phyloP scores from a whole-genome alignment of 2,888 invertebrate genomes.

The Siphlonurus alternatus region DNA sequence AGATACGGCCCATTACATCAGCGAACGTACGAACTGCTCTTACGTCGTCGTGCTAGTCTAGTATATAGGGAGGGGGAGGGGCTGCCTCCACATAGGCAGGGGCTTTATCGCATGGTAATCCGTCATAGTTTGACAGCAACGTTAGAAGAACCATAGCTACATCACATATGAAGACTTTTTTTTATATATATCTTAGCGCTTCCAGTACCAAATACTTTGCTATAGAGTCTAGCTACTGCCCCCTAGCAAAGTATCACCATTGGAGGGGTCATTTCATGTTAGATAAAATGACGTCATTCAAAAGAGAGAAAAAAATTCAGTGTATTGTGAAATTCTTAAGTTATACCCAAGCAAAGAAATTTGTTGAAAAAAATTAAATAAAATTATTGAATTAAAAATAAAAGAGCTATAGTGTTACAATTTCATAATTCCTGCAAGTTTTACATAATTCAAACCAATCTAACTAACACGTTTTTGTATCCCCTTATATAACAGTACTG shows the following conservation, averaged over 20 bases:
- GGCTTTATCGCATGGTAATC: constrained; percentile 2
- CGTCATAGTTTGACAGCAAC: constrained; percentile 3
- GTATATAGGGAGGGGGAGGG: background rate
- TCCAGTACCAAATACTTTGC: no score
- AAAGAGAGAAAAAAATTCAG: no score
- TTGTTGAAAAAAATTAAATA: no score
- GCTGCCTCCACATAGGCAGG: background rate
- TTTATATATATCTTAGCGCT: background rate
- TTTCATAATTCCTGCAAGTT: background rate
- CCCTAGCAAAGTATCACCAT: background rate
- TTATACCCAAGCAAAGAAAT: no score
- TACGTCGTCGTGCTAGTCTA: background rate
- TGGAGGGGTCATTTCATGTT: no score
- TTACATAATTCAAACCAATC: background rate
- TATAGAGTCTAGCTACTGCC: no score
- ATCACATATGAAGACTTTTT: background rate
- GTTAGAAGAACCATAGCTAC: background rate
- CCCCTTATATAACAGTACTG: background rate
- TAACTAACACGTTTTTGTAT: background rate
- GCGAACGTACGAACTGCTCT: background rate
- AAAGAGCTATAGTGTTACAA: background rate
- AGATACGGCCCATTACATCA: constrained; percentile 1
- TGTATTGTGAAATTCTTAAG: no score
- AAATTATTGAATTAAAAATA: no score
- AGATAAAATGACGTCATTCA: background rate